These are phyloP conservation scores for Hucho hucho DNA, from an alignment of 2,113 vertebrate genomes.

Conservation along the genomic window DNA sequence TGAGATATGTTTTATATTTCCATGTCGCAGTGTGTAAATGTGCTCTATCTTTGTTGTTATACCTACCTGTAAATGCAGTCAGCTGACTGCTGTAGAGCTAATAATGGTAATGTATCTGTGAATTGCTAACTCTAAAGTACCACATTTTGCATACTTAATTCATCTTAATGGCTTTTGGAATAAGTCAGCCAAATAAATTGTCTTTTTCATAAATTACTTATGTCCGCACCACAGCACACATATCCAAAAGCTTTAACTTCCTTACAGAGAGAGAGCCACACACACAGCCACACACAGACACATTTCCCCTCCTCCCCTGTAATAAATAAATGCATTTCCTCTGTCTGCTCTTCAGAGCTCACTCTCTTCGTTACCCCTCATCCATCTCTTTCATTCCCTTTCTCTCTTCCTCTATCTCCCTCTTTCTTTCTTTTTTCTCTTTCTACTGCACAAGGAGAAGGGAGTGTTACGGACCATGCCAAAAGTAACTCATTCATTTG, in stretches of 20 bases:
- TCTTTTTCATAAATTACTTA: slow-evolving; percentile 64
- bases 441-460: background rate
- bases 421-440: background rate
- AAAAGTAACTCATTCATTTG: slow-evolving; percentile 36
- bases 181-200: slow-evolving; percentile 64
- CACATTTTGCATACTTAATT: slow-evolving; percentile 72
- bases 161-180: slow-evolving; percentile 75
- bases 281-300: slow-evolving; percentile 8
- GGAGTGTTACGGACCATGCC: slow-evolving; percentile 18
- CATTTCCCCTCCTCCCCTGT: background rate
- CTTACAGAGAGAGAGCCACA: slow-evolving; percentile 49
- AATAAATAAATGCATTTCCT: slow-evolving; percentile 19
- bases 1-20: background rate
- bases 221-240: slow-evolving; percentile 40
- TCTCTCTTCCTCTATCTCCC: slow-evolving; percentile 1
- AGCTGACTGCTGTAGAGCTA: slow-evolving; percentile 36
- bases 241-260: background rate
- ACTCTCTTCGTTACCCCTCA: slow-evolving; percentile 1
- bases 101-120: slow-evolving; percentile 66
- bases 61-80: background rate
- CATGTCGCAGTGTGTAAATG: background rate
- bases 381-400: slow-evolving; percentile 6
- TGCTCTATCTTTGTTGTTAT: background rate
- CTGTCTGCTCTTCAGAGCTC: slow-evolving; percentile 39
- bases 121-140: slow-evolving; percentile 52